These are phyloP conservation scores for Caenorhabditis plicata DNA, from an alignment of 2,888 invertebrate genomes.

Conservation along the genomic window DNA sequence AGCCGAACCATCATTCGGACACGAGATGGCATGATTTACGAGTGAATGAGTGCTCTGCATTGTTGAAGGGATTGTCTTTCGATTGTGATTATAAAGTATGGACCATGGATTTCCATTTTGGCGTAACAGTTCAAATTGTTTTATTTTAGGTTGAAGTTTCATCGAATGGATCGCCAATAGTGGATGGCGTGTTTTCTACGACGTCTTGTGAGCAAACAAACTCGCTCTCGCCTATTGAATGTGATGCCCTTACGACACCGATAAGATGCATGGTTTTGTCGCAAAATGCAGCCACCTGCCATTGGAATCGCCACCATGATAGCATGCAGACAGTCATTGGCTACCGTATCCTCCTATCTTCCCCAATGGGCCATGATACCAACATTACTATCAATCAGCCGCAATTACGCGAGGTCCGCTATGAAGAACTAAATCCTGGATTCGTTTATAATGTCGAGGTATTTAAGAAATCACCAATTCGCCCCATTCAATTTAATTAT, in stretches of 20 bases:
- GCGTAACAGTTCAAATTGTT: conserved; percentile 3
- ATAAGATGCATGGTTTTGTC: conserved; percentile 20
- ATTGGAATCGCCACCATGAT: conserved; percentile 34
- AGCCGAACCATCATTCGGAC: conserved; percentile 38
- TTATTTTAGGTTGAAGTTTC: conserved; percentile 5
- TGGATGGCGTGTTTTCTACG: conserved; percentile 42
- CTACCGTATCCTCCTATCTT: conserved; percentile 38
- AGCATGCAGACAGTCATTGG: conserved; percentile 38
- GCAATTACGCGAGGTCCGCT: conserved; percentile 33
- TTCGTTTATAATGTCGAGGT: conserved; percentile 44
- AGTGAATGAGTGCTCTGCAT: conserved; percentile 47
- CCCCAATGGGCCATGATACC: conserved; percentile 26
- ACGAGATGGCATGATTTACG: conserved; percentile 42
- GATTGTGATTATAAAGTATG: conserved; percentile 57
- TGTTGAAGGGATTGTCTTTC: conserved; percentile 49
- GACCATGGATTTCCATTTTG: not conserved
- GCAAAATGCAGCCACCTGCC: conserved; percentile 26
- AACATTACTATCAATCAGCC: conserved; percentile 47
- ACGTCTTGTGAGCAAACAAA: conserved; percentile 44
- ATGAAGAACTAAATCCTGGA: conserved; percentile 32
- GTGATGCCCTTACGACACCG: conserved; percentile 34
- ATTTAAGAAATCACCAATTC: not conserved
- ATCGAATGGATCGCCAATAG: conserved; percentile 12
- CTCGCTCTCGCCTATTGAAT: conserved; percentile 34
- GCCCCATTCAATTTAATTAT: conserved; percentile 6